Evolutionary conservation across 2,113 vertebrate species (phyloP).

Genomic region (Australoheros scitulus): DNA sequence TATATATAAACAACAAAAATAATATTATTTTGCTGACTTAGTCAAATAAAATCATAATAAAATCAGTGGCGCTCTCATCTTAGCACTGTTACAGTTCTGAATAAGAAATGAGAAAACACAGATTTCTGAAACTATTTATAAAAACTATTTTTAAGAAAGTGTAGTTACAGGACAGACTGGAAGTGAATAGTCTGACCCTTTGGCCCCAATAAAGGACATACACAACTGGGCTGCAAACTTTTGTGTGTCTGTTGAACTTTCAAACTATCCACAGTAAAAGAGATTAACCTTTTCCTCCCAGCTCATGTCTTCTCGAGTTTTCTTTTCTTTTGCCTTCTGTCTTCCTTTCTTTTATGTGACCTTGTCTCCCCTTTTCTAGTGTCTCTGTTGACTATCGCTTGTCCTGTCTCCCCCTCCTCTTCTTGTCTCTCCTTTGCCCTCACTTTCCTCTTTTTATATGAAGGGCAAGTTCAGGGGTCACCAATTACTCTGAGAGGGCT

Average conservation of each 20-base stretch:
- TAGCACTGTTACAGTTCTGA: not conserved
- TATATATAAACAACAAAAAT: not conserved
- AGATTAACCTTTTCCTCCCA: constrained; percentile 71
- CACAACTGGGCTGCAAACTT: constrained; percentile 33
- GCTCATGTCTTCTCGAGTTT: constrained; percentile 58
- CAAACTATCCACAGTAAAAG: constrained; percentile 53
- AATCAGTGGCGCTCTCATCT: not conserved
- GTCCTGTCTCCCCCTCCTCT: constrained; percentile 69
- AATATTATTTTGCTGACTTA: not conserved
- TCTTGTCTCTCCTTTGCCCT: constrained; percentile 56
- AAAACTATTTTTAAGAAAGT: not conserved
- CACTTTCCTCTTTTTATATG: constrained; percentile 75
- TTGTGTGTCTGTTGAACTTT: constrained; percentile 62
- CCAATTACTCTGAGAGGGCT: constrained; percentile 89
- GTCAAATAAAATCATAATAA: not conserved
- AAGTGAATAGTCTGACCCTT: constrained; percentile 25
- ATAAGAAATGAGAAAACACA: not conserved
- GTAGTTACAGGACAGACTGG: not conserved
- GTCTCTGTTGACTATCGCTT: constrained; percentile 63
- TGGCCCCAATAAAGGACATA: constrained; percentile 40
- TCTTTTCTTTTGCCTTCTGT: constrained; percentile 44
- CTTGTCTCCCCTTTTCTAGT: constrained; percentile 50
- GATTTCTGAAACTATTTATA: not conserved
- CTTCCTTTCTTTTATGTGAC: constrained; percentile 58
- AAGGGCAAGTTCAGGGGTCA: constrained; percentile 86